A percentile compares a stretch with the other conserved stretches of the same genome.
Evolutionary conservation across 2,888 invertebrate genomes (phyloP).

Genomic region (Ditylenchus weischeri): DNA sequence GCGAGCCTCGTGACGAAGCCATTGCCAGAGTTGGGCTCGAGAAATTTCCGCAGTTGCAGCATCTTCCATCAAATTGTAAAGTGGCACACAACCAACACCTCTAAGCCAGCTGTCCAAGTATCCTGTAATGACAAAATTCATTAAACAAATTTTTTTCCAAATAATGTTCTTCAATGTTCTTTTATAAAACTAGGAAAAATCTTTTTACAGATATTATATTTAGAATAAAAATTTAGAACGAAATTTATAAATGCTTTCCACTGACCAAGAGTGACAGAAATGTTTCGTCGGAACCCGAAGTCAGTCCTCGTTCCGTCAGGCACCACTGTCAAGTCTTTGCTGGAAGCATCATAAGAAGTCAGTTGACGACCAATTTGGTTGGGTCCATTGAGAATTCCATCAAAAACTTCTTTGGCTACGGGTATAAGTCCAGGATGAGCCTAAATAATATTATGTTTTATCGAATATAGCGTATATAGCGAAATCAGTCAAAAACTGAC

Average conservation of each 20-base stretch:
- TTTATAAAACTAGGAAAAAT: too few species aligned
- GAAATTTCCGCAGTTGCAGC: slow-evolving; percentile 76
- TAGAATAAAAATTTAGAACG: neutral
- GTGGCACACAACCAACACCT: slow-evolving; percentile 70
- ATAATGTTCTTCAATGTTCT: neutral
- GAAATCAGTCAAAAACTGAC: neutral
- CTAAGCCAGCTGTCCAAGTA: slow-evolving; percentile 72
- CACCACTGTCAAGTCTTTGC: slow-evolving; percentile 59
- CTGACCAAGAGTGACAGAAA: slow-evolving; percentile 66
- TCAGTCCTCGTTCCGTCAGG: slow-evolving; percentile 69
- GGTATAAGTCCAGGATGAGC: slow-evolving; percentile 69
- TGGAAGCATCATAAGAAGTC: slow-evolving; percentile 34
- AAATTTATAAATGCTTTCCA: neutral
- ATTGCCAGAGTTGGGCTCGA: slow-evolving; percentile 73
- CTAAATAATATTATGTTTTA: neutral
- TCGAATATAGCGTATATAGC: neutral
- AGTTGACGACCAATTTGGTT: slow-evolving; percentile 53
- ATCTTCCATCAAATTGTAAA: slow-evolving; percentile 70
- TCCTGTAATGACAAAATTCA: slow-evolving; percentile 52
- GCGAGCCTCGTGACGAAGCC: slow-evolving; percentile 68
- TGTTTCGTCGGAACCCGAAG: slow-evolving; percentile 69
- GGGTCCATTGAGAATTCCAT: slow-evolving; percentile 46
- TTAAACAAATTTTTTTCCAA: neutral
- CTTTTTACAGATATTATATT: neutral
- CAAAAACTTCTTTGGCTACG: slow-evolving; percentile 53